Evolutionary conservation across 2,113 vertebrate genomes (phyloP).

Genomic region (Eublepharis macularius): DNA sequence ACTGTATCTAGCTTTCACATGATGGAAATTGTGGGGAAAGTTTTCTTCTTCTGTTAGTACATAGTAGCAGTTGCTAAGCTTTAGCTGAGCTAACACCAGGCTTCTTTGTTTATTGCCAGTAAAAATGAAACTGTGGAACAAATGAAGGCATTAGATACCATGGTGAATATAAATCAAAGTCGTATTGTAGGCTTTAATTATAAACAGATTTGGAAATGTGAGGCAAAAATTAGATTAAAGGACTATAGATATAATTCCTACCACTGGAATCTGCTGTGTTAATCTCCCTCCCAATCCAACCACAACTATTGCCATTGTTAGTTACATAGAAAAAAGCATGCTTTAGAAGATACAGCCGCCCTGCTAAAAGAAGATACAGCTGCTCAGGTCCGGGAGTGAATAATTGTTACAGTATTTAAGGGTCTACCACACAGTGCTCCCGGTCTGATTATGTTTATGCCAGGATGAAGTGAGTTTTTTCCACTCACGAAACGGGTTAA

Average conservation of each 20-base stretch:
- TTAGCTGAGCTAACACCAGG: conserved; percentile 45
- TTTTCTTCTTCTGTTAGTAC: conserved; percentile 66
- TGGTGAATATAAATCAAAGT: conserved; percentile 68
- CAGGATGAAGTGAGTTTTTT: no score
- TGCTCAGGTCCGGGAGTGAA: no score
- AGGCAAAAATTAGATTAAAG: conserved; percentile 65
- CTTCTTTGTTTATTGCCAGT: conserved; percentile 34
- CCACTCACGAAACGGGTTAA: no score
- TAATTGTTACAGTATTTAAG: no score
- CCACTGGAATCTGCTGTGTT: conserved; percentile 58
- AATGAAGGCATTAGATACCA: conserved; percentile 60
- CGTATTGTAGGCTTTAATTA: conserved; percentile 64
- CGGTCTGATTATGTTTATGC: no score
- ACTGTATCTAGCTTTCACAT: conserved; percentile 56
- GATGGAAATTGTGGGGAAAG: conserved; percentile 60
- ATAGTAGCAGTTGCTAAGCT: conserved; percentile 61
- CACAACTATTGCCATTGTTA: conserved; percentile 60
- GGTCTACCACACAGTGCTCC: no score
- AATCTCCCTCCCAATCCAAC: conserved; percentile 32
- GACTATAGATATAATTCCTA: conserved; percentile 62
- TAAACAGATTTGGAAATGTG: conserved; percentile 64
- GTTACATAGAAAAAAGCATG: no score
- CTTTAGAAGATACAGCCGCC: no score
- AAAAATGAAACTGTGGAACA: conserved; percentile 45
- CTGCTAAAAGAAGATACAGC: no score